Conservation (phyloP, 2,888 invertebrate species). For the Trimorus sp. region DNA sequence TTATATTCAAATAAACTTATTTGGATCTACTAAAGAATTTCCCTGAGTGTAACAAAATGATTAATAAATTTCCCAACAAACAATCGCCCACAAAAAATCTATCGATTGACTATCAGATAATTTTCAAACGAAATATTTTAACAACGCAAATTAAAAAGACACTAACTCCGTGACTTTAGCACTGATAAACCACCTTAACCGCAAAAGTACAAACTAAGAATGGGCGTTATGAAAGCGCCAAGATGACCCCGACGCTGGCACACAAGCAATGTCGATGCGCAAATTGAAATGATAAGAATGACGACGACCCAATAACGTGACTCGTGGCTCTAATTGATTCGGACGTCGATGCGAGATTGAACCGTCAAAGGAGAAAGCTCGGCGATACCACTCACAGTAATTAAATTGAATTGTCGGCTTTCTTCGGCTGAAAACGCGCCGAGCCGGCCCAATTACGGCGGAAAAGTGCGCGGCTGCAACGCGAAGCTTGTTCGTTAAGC, state of each 20-base stretch:
- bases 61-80: too few species aligned
- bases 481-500: conserved; percentile 51
- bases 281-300: conserved; percentile 63
- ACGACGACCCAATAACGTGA: conserved; percentile 57
- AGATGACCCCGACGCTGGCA: conserved; percentile 47
- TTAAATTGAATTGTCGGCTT: neutral
- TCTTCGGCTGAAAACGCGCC: too few species aligned
- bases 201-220: neutral
- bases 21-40: too few species aligned
- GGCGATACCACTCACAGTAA: conserved; percentile 35
- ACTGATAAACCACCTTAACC: too few species aligned
- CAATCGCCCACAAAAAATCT: too few species aligned
- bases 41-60: too few species aligned
- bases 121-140: too few species aligned
- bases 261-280: conserved; percentile 52
- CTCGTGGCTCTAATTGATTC: conserved; percentile 52
- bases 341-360: conserved; percentile 51
- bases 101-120: too few species aligned
- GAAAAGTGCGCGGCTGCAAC: conserved; percentile 38
- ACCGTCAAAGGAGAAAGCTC: conserved; percentile 53
- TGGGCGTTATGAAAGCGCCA: conserved; percentile 19
- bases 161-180: too few species aligned
- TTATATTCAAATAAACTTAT: too few species aligned
- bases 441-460: too few species aligned
- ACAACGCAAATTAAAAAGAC: too few species aligned